These are phyloP conservation scores for Megalopta genalis DNA, from an alignment of 1,140 invertebrate genomes.

Conservation along the genomic window DNA sequence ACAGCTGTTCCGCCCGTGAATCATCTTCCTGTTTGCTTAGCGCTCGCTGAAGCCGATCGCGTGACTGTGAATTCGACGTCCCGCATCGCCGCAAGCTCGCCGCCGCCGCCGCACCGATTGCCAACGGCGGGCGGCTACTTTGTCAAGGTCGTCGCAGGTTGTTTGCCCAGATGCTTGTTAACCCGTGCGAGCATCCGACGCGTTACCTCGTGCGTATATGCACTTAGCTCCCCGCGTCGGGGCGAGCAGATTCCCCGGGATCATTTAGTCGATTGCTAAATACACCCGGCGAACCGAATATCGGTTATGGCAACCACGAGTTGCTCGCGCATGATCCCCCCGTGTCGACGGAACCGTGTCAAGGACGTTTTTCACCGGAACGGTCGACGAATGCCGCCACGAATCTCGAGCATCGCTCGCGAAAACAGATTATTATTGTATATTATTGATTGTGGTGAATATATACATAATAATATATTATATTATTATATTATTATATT, in stretches of 20 bases:
- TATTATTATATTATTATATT: too few species aligned
- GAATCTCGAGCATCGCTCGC: too few species aligned
- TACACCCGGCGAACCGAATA: constrained; percentile 58
- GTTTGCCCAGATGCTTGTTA: constrained; percentile 68
- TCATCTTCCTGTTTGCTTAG: not conserved
- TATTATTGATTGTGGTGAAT: too few species aligned
- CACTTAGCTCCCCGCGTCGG: constrained; percentile 63
- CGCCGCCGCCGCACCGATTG: not conserved
- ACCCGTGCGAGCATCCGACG: constrained; percentile 64
- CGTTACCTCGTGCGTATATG: constrained; percentile 62
- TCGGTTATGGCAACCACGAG: constrained; percentile 41
- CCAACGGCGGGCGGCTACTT: constrained; percentile 36
- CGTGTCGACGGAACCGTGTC: not conserved
- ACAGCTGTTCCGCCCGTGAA: not conserved
- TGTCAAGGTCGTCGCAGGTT: constrained; percentile 60
- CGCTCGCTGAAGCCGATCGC: not conserved
- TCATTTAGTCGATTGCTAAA: constrained; percentile 66
- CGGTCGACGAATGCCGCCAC: too few species aligned
- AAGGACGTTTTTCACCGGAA: not conserved
- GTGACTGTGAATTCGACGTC: constrained; percentile 8
- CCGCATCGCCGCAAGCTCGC: constrained; percentile 6
- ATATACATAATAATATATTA: too few species aligned
- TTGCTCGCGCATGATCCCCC: constrained; percentile 10
- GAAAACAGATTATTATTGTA: too few species aligned
- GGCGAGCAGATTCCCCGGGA: constrained; percentile 64